Conservation (phyloP, 2,113 vertebrate species). For the Caranx melampygus region DNA sequence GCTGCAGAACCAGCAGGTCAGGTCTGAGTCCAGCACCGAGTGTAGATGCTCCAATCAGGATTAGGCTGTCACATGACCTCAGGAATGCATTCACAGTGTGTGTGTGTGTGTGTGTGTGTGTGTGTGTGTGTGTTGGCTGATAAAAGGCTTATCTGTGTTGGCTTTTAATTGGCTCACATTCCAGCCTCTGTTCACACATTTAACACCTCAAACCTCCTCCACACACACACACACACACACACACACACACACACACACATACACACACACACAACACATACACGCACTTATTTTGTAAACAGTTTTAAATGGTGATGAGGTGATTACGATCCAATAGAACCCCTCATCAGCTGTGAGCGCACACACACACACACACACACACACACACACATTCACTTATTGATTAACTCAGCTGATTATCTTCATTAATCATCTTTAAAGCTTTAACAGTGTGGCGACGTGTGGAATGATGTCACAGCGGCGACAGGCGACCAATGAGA, state of each 20-base stretch:
- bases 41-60: slow-evolving; percentile 35
- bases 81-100: slow-evolving; percentile 54
- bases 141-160: slow-evolving; percentile 50
- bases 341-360: slow-evolving; percentile 36
- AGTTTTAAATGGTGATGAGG: not conserved
- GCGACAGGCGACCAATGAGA: too few species aligned
- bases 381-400: not conserved
- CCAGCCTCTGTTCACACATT: slow-evolving; percentile 34
- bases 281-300: slow-evolving; percentile 25
- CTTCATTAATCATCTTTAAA: too few species aligned
- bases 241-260: not conserved
- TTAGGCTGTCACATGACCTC: slow-evolving; percentile 56
- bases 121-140: slow-evolving; percentile 40
- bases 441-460: too few species aligned
- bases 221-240: too few species aligned
- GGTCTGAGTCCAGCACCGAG: not conserved
- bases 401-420: not conserved
- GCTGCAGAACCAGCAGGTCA: not conserved
- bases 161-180: slow-evolving; percentile 62
- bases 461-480: too few species aligned
- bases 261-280: not conserved
- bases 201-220: slow-evolving; percentile 24
- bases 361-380: slow-evolving; percentile 3
- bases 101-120: slow-evolving; percentile 31
- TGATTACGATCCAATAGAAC: slow-evolving; percentile 13